Conservation (phyloP, 2,113 vertebrate species). For the Rutilus rutilus region DNA sequence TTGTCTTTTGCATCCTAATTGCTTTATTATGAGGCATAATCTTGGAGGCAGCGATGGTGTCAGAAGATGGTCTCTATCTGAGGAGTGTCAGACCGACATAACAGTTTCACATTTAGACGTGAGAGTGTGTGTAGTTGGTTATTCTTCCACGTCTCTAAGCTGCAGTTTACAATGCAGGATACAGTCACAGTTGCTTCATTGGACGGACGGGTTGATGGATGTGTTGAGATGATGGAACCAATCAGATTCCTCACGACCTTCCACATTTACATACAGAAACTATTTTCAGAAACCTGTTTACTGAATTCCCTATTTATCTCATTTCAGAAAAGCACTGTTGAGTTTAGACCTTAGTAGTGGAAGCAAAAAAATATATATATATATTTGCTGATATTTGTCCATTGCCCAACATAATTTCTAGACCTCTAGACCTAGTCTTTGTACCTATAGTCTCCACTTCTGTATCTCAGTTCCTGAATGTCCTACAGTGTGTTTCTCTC, state of each 20-base stretch:
- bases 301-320: not conserved
- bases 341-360: not conserved
- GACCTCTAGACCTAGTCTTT: not conserved
- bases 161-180: not conserved
- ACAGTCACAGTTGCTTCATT: slow-evolving; percentile 26
- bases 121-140: not conserved
- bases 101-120: not conserved
- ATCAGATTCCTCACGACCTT: slow-evolving; percentile 21
- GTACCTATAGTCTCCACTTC: not conserved
- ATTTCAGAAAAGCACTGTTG: not conserved
- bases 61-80: slow-evolving; percentile 1
- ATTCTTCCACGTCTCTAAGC: not conserved
- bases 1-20: slow-evolving; percentile 19
- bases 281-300: slow-evolving; percentile 13
- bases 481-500: not conserved
- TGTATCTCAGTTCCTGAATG: not conserved
- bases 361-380: too few relatives aligned
- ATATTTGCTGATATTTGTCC: not conserved
- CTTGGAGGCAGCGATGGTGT: not conserved
- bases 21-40: slow-evolving; percentile 23
- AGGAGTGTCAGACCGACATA: not conserved
- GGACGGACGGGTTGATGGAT: not conserved
- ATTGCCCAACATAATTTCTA: not conserved
- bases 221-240: slow-evolving; percentile 37
- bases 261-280: slow-evolving; percentile 6